Evolutionary conservation across 2,797 vertebrate genomes (phyloP), one percentile per base, ranked within the genome.

Genomic region (Galagoides demidoff): DNA sequence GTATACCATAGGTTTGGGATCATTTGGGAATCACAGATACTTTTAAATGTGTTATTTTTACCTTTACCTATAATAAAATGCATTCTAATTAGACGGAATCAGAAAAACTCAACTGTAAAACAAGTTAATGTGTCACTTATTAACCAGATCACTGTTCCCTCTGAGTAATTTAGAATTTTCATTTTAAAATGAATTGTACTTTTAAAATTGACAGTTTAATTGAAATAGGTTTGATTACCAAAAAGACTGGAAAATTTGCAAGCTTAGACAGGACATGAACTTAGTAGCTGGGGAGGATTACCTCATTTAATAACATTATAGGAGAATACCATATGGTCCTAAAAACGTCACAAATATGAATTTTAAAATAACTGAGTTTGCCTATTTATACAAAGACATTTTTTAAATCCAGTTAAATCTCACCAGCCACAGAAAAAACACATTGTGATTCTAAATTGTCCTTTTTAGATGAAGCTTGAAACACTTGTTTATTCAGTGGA

Each of bases 101-200:
- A 66, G 49, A 95, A 79, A 43, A 86, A 88, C 23, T 82, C 85
- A 95, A 87, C 31, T 61, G 66, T 85, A 95, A 96, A 93, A 73
- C 11, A 83, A 85, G 76, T 90, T 90, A 95, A 94, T 90, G 87
- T 31, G 22, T 95, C 43, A 97, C 84, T 83, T 94, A 96, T 92
- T 97, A 97, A 96, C 68, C 61, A 82, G 63, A 87, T 76, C 71
- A 92, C 23, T 73, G 17, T 68, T 81, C 71, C 39, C 31, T 55
- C 49, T 86, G 34, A 70, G 59, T 89, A 94, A 86, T 78, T 88
- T 37, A 34, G 49, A 77, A 92, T 91, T 94, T 94, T 77, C 89
- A 68, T 85, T 91, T 84, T 94, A 86, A 95, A 19, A 66, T 45
- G 14, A 95, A 89, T 78, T 81, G 34, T 39, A 78, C 25, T 94